Conservation (phyloP, 2,888 invertebrate species). For the Brachyptera putata region DNA sequence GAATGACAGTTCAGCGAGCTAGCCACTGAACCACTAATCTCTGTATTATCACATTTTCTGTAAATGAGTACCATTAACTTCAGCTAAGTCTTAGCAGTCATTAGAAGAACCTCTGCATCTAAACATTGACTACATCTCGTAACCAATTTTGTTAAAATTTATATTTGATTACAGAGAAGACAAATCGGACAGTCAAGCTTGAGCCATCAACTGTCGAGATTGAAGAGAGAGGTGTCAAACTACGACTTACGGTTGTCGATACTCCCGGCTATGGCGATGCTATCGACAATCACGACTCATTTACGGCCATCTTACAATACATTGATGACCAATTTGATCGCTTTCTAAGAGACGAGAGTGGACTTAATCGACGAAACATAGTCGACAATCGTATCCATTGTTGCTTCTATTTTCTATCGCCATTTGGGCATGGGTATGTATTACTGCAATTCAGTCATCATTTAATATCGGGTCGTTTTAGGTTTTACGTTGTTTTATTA, state of each 20-base stretch:
- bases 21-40: no score
- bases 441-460: not conserved
- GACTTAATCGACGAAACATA: conserved; percentile 91
- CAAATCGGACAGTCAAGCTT: conserved; percentile 86
- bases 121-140: not conserved
- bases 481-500: not conserved
- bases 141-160: not conserved
- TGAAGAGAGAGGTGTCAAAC: conserved; percentile 90
- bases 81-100: no score
- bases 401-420: conserved; percentile 96
- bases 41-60: no score
- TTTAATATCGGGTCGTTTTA: not conserved
- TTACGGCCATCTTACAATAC: conserved; percentile 91
- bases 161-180: conserved; percentile 65
- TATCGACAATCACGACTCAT: conserved; percentile 85
- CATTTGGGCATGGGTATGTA: conserved; percentile 89
- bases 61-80: no score
- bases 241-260: conserved; percentile 89
- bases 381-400: conserved; percentile 97
- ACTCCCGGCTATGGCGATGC: conserved; percentile 96
- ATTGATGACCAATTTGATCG: conserved; percentile 96
- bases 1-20: no score
- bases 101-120: no score
- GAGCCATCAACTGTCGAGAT: conserved; percentile 96
- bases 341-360: conserved; percentile 88